These are phyloP conservation scores for Cantharis nigra DNA, from an alignment of 2,888 invertebrate genomes.

Conservation along the genomic window DNA sequence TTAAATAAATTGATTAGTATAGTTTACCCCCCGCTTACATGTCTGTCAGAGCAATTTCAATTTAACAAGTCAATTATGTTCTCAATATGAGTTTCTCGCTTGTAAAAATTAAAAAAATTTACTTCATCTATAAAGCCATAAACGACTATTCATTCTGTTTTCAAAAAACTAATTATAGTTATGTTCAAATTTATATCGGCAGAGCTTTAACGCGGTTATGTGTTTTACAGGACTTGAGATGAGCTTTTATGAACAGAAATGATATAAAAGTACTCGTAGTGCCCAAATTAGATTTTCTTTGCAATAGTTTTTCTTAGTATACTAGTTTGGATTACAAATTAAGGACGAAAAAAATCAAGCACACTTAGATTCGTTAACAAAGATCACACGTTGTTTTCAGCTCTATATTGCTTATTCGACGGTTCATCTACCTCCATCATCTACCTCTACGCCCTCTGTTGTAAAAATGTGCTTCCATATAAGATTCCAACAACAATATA, in stretches of 20 bases:
- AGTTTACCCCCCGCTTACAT: conserved; percentile 45
- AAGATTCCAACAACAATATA: not conserved
- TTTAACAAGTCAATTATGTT: conserved; percentile 57
- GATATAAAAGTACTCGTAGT: not conserved
- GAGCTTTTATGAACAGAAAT: not conserved
- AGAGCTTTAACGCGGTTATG: not conserved
- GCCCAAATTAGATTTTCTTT: not conserved
- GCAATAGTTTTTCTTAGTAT: not conserved
- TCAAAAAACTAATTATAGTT: not conserved
- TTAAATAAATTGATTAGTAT: conserved; percentile 55
- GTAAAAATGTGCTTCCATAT: not conserved
- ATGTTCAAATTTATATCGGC: not conserved
- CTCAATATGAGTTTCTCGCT: conserved; percentile 38
- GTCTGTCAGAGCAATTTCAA: conserved; percentile 55
- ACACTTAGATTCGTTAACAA: not conserved
- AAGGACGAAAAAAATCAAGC: not conserved
- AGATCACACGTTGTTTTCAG: not conserved
- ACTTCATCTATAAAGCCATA: not conserved
- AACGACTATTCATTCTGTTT: not conserved
- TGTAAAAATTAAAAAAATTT: conserved; percentile 3
- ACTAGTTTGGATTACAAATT: not conserved
- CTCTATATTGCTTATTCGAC: not conserved
- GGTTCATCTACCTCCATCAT: not conserved
- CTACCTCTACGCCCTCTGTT: not conserved
- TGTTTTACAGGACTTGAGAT: not conserved